Base-by-base conservation (phyloP, 35 echinoderm and acorn worm species). In the Diadema setosum region DNA sequence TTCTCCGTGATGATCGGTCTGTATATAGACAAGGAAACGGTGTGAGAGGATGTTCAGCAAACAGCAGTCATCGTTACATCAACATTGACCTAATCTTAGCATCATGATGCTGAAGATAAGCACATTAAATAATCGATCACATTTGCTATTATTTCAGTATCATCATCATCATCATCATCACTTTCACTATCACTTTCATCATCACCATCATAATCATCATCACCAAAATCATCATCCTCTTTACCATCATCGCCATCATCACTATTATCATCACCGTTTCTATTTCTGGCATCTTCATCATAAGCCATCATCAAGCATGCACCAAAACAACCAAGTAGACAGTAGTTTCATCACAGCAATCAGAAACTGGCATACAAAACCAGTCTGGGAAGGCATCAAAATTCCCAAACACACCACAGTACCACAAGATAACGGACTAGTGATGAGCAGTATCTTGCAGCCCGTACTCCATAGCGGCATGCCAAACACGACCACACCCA, bases 1-100 rank as follows among this genome's bases (percentile, higher is more conserved):
- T 82, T 59, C 63, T 97, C 95, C 34, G 64, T 74, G 41, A 97
- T 90, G 40, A 97, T 97, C 16, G 95, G 91, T 57, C 94, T 96
- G 50, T n/a, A n/a, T n/a, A n/a, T n/a, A n/a, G n/a, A n/a, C n/a
- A n/a, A n/a, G n/a, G n/a, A n/a, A n/a, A n/a, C n/a, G n/a, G n/a
- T n/a, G n/a, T n/a, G n/a, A n/a, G n/a, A n/a, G n/a, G n/a, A n/a
- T n/a, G n/a, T n/a, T n/a, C n/a, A n/a, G n/a, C n/a, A 23, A 70
- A 70, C 8, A 12, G 31, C 12, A 23, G 25, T 70, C 65, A 33
- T 70, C 11, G 31, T 70, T 70, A 33, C n/a, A n/a, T n/a, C n/a
- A n/a, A n/a, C n/a, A n/a, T n/a, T n/a, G n/a, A n/a, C n/a, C n/a
- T n/a, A n/a, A n/a, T n/a, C n/a, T 33, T 70, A 20, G 31, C 31